Percentiles rank a stretch among this genome's conserved stretches.
These are phyloP conservation scores for Centropus unirufus DNA, from an alignment of 2,113 vertebrate species.

Conservation along the genomic window DNA sequence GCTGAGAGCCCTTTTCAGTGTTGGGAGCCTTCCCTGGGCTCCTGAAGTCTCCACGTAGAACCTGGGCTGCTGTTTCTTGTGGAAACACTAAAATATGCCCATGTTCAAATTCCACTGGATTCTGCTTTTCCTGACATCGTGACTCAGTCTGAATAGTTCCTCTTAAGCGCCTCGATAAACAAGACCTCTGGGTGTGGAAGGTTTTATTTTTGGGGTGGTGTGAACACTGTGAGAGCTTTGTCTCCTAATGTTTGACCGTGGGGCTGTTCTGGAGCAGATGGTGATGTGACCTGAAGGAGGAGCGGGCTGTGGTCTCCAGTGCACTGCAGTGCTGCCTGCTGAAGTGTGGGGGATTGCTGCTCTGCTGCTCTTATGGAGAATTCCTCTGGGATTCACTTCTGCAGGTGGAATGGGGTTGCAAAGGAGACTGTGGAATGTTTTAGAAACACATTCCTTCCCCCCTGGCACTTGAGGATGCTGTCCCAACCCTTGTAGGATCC, in stretches of 20 bases:
- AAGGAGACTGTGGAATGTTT: neutral
- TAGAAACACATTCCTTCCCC: neutral
- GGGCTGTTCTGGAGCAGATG: neutral
- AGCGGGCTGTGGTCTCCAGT: neutral
- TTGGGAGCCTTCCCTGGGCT: neutral
- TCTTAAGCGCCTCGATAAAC: neutral
- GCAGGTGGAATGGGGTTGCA: neutral
- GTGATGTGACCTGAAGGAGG: neutral
- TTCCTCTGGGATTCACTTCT: rapidly evolving
- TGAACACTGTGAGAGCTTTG: neutral
- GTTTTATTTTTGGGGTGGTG: neutral
- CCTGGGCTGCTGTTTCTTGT: neutral
- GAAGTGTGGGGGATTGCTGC: neutral
- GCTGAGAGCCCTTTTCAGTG: neutral
- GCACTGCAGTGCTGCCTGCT: neutral
- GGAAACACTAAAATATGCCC: neutral
- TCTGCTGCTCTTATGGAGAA: rapidly evolving
- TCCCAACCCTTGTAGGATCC: neutral
- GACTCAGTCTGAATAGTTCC: neutral
- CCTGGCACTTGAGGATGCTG: rapidly evolving
- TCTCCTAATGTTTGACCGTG: neutral
- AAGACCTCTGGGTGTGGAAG: neutral
- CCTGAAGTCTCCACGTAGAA: rapidly evolving
- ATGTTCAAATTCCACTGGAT: neutral
- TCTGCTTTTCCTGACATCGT: neutral